These are phyloP conservation scores for Dicrostonyx torquatus DNA, from an alignment of 2,797 vertebrate genomes.

Conservation along the genomic window DNA sequence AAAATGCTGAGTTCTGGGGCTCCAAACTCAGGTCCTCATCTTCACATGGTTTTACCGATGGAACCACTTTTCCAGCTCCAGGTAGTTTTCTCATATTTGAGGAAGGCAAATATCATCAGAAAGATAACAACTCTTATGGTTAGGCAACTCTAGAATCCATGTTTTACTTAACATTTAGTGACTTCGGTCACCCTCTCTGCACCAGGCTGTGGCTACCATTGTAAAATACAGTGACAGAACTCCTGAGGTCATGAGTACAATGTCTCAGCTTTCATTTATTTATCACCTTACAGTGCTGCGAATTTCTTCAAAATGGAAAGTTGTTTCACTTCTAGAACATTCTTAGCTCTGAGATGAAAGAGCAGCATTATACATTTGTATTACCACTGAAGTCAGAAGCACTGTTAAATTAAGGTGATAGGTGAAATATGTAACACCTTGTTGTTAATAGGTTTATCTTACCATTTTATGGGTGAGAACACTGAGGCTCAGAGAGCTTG, in stretches of 20 bases:
- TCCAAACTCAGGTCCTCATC: background rate
- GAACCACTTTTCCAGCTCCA: background rate
- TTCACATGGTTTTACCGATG: background rate
- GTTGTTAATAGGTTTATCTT: background rate
- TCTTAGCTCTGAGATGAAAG: conserved; percentile 21
- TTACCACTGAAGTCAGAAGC: background rate
- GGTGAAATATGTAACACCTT: background rate
- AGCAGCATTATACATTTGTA: background rate
- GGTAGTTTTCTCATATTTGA: background rate
- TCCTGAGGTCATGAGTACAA: background rate
- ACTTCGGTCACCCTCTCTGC: background rate
- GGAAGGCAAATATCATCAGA: background rate
- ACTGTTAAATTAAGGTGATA: too few relatives aligned
- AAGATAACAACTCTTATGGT: background rate
- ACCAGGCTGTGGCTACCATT: background rate
- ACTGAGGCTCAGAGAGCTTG: background rate
- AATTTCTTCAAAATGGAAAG: background rate
- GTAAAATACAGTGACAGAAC: background rate
- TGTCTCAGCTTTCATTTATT: background rate
- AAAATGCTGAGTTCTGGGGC: too few relatives aligned
- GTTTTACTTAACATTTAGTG: conserved; percentile 4
- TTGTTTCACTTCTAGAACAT: background rate
- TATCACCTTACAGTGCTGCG: background rate
- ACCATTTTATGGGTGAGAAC: conserved; percentile 16
- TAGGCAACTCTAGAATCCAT: background rate